Evolutionary conservation across 2,797 vertebrate genomes (phyloP), one percentile per base, ranked within the genome.

Genomic region (Acipenser ruthenus): DNA sequence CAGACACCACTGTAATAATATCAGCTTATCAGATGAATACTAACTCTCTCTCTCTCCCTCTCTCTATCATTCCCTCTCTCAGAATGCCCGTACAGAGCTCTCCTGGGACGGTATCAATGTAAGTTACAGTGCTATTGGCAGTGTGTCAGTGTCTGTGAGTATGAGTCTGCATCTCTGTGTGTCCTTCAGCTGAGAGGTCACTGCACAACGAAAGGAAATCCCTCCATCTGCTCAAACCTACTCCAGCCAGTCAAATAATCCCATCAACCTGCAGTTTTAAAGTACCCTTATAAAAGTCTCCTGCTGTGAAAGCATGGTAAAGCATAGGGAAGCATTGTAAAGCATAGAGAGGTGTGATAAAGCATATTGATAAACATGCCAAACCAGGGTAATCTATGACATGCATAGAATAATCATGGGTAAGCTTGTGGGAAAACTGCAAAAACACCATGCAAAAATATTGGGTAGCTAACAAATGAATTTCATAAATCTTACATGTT

Each of bases 31-130:
- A 37, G 3, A 37, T 37, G 37, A 37, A 37, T 37, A 5, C 37
- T 5, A 5, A 4, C 11, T 76, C 69, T 79, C 70, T 69, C 75
- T 77, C 78, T 9, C 11, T 73, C 68, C 2, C 37, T 37, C 59
- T 8, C 77, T 75, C 73, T 82, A 79, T 86, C 80, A 81, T 80
- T 71, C 73, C 71, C 80, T 77, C 84, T 83, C 84, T 84, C 85
- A 98, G 95, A 94, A 97, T 94, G 93, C 94, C 79, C 92, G 92
- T 82, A 96, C 95, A 68, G 96, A 98, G 85, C 97, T 98, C 91
- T 99, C 96, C 90, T 98, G 96, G 96, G 96, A 98, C 78, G 96
- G 95, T 82, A 98, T 98, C 89, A 99, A 97, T 87, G 96, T 99
- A 92, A 98, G 96, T 89, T 50, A 77, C 13, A 10, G 11, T 47